Percentiles rank a stretch among this genome's conserved stretches.
phyloP scores from a whole-genome alignment of 2,888 invertebrate species.

The Seira musarum region DNA sequence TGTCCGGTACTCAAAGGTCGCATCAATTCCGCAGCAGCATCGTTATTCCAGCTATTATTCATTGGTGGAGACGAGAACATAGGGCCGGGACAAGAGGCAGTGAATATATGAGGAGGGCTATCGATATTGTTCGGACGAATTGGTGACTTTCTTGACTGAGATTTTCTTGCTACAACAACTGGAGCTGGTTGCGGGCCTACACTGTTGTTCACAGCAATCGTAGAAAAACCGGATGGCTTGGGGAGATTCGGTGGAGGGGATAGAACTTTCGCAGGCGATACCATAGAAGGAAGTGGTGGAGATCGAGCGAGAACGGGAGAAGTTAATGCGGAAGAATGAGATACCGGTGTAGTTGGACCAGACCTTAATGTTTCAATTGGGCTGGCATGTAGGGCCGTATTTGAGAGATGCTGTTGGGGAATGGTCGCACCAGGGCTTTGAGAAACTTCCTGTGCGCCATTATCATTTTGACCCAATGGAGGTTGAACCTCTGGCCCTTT shows the following conservation, averaged over 20 bases:
- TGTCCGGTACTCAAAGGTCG: slow-evolving; percentile 28
- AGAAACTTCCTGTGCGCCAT: background rate
- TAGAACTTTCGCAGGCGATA: slow-evolving; percentile 40
- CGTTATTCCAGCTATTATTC: slow-evolving; percentile 4
- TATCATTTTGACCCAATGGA: background rate
- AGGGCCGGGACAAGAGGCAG: slow-evolving; percentile 16
- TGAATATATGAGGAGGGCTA: slow-evolving; percentile 30
- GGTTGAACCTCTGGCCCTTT: background rate
- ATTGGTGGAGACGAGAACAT: background rate
- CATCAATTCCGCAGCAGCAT: slow-evolving; percentile 20
- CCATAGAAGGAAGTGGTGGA: slow-evolving; percentile 37
- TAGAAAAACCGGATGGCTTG: background rate
- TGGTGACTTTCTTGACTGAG: slow-evolving; percentile 33
- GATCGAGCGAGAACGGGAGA: slow-evolving; percentile 26
- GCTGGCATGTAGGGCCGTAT: slow-evolving; percentile 13
- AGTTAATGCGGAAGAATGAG: background rate
- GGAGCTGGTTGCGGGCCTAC: background rate
- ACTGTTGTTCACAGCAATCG: background rate
- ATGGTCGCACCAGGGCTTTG: background rate
- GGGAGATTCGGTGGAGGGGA: slow-evolving; percentile 33
- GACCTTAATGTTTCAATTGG: slow-evolving; percentile 38
- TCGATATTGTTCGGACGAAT: slow-evolving; percentile 33
- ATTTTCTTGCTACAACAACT: slow-evolving; percentile 29
- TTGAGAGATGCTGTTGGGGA: slow-evolving; percentile 13
- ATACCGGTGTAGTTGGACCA: background rate